Base-by-base conservation (phyloP, 2,888 invertebrate genomes). In the Noctua janthina region DNA sequence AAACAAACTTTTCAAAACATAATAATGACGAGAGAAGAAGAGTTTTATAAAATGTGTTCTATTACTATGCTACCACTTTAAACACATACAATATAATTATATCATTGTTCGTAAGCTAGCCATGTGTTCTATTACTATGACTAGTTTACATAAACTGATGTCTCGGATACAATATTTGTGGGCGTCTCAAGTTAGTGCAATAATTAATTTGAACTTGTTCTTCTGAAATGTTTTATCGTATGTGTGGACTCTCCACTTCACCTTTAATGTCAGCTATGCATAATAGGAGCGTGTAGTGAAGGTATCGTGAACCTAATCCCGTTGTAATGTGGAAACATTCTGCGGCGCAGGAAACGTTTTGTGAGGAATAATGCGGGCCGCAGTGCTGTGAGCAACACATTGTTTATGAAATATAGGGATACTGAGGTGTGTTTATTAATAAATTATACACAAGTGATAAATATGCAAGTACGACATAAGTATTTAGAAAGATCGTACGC, bases 201-300 rank as follows among this genome's bases (percentile, higher is more conserved):
- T 35, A 35, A 35, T 64, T 35, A 0, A 62, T 49, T 73, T 20
- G 35, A 3, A 75, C 20, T 69, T 8, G 64, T 49, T 15, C 87
- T 86, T 86, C 88, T 86, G 81, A 17, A 13, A 5, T 15, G 8
- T 17, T 10, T 29, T 29, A 20, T 29, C 39, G 17, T 17, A 15
- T 74, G 69, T n/a, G 8, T 51, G 49, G 64, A 68, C n/a, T 76
- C 70, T 80, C 69, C 66, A 70, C 77, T 84, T 79, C 74, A 85
- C 87, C 85, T 87, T 76, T 81, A 81, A 85, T 76, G 81, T 78
- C 77, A 87, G 88, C 73, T 74, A 68, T 85, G 85, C 75, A 87
- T 81, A 76, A 66, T 70, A 76, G 56, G 51, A 72, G 56, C 64
- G 59, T 35, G 77, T 51, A 67, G 62, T 54, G 73, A n/a, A 64